Percentiles rank a stretch among this genome's conserved stretches.
These are phyloP conservation scores for Deilephila elpenor DNA, from an alignment of 2,888 invertebrate genomes.

Conservation along the genomic window DNA sequence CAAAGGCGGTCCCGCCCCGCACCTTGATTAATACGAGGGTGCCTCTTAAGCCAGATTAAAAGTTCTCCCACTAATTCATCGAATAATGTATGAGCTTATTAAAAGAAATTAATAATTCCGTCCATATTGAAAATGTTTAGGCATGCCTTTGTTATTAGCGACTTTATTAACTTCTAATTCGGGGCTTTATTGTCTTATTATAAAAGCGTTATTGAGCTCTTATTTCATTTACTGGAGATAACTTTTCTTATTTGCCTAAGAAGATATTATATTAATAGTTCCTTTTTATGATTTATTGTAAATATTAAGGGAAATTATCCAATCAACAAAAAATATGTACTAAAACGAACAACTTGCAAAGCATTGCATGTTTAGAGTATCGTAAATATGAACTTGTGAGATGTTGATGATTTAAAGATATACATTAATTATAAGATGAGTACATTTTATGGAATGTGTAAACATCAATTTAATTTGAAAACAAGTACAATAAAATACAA, in stretches of 20 bases:
- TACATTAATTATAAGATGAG: too few relatives aligned
- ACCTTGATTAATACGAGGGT: slow-evolving; percentile 52
- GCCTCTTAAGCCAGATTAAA: slow-evolving; percentile 66
- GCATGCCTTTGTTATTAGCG: slow-evolving; percentile 51
- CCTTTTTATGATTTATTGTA: too few relatives aligned
- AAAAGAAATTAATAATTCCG: slow-evolving; percentile 65
- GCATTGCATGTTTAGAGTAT: too few relatives aligned
- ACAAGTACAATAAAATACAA: too few relatives aligned
- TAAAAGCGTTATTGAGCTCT: slow-evolving; percentile 28
- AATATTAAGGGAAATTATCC: too few relatives aligned
- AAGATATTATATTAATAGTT: too few relatives aligned
- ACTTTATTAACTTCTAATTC: slow-evolving; percentile 33
- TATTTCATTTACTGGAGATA: neutral
- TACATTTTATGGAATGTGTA: too few relatives aligned
- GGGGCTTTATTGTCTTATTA: neutral
- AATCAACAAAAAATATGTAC: too few relatives aligned
- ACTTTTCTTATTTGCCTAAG: neutral
- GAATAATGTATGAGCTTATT: slow-evolving; percentile 68
- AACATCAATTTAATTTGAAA: too few relatives aligned
- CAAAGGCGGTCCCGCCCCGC: slow-evolving; percentile 36
- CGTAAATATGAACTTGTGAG: too few relatives aligned
- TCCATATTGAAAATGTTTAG: slow-evolving; percentile 54
- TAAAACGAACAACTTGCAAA: too few relatives aligned
- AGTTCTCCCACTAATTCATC: slow-evolving; percentile 58
- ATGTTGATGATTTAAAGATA: too few relatives aligned